These are phyloP conservation scores for Brachyptera risi DNA, from an alignment of 2,888 invertebrate species.

Conservation along the genomic window DNA sequence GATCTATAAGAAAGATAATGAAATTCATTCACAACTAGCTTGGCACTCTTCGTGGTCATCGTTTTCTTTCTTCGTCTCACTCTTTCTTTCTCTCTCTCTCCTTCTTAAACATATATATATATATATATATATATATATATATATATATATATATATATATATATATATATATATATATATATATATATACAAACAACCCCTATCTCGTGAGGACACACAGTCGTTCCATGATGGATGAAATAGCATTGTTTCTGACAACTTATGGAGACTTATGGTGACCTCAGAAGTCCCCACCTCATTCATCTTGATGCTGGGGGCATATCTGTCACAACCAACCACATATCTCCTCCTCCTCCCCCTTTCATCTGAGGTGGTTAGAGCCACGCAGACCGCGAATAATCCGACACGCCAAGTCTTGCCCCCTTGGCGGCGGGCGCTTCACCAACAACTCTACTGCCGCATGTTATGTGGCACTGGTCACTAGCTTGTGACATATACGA, in stretches of 20 bases:
- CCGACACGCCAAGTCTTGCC: too few relatives aligned
- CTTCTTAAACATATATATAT: neutral
- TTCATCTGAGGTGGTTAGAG: slow-evolving; percentile 2
- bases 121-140: too few relatives aligned
- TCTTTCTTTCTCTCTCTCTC: neutral
- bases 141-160: too few relatives aligned
- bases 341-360: neutral
- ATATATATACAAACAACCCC: neutral
- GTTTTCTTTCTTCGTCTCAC: neutral
- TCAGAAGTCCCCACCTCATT: slow-evolving; percentile 16
- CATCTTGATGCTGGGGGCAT: slow-evolving; percentile 10
- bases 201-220: neutral
- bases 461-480: neutral
- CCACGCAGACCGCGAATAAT: too few relatives aligned
- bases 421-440: too few relatives aligned
- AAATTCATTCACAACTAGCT: slow-evolving; percentile 17
- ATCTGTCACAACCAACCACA: slow-evolving; percentile 15
- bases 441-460: too few relatives aligned
- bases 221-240: slow-evolving; percentile 12
- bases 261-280: slow-evolving; percentile 17
- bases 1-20: slow-evolving; percentile 5
- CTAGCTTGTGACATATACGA: neutral
- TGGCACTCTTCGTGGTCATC: neutral
- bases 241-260: slow-evolving; percentile 15
- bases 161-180: too few relatives aligned